Base-by-base conservation (phyloP, 2,797 vertebrate species). In the Xerus rutilus region DNA sequence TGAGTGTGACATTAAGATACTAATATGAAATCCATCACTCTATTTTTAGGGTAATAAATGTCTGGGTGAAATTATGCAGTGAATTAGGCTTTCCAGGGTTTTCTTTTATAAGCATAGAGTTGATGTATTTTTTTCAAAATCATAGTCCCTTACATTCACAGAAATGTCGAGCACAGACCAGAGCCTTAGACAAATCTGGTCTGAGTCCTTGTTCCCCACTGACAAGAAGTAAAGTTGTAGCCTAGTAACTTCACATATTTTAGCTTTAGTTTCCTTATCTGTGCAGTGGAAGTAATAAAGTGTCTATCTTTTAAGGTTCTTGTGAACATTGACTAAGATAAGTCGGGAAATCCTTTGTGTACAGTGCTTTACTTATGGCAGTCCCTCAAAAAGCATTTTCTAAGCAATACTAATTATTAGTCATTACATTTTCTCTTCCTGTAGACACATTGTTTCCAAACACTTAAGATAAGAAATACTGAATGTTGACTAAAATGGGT, bases 61-160 rank as follows among this genome's bases (percentile, higher is more conserved):
- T 39, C 35, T 30, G 1, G 20, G 18, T 89, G 73, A 65, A 92
- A 91, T 84, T 79, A 47, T 43, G 25, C 7, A n/a, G 49, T 39
- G 47, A 83, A 23, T 78, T 52, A 15, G 25, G 28, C 28, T 94
- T 67, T 69, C 17, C 23, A n/a, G 54, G 39, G 32, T 69, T 87
- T 84, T 69, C 20, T 74, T 86, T 83, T 52, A 25, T 83, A 67
- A 57, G 28, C 14, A 28, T 62, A 47, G 7, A 87, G 83, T 15
- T 86, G 12, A 73, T 67, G n/a, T 8, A 32, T 59, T 72, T 45
- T 86, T 92, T 83, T 11, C 81, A 92, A 86, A 81, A 54, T 89
- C 35, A 49, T 14, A 90, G 12, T 23, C 12, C 49, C 43, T 83
- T 43, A 9, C 4, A 69, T 47, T 54, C 35, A 39, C n/a, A 32